Evolutionary conservation across 2,113 vertebrate species (phyloP).

Genomic region (Serilophus lunatus): DNA sequence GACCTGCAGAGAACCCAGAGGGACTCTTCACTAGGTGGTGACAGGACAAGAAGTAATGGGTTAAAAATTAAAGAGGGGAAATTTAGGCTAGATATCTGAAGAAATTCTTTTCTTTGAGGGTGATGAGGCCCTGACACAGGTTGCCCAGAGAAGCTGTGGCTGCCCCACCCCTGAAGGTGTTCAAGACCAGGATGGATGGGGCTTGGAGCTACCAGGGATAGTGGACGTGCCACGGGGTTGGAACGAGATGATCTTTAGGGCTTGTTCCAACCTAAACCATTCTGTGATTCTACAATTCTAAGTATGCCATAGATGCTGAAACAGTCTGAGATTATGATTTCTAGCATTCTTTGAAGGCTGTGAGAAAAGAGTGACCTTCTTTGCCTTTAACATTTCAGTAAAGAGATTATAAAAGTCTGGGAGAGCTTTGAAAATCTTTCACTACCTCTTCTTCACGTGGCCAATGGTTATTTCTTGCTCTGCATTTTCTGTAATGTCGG

Average conservation of each 20-base stretch:
- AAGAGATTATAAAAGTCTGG: not conserved
- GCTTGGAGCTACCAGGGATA: accelerated
- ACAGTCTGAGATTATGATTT: not conserved
- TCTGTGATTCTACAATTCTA: not conserved
- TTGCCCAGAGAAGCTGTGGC: not conserved
- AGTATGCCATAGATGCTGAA: not conserved
- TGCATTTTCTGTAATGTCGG: accelerated
- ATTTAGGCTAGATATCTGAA: not conserved
- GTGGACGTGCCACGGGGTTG: not conserved
- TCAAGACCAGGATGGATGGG: not conserved
- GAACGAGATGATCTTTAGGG: not conserved
- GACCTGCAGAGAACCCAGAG: not conserved
- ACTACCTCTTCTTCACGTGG: not conserved
- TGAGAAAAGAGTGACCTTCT: not conserved
- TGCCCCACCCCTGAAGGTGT: too few species aligned
- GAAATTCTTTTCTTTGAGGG: not conserved
- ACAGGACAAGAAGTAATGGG: not conserved
- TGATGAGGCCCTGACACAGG: not conserved
- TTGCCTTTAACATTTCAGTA: not conserved
- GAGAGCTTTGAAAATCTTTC: not conserved
- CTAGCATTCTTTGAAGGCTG: not conserved
- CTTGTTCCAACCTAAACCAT: not conserved
- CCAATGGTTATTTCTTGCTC: not conserved
- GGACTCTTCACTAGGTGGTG: not conserved
- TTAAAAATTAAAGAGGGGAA: not conserved